A percentile compares a stretch with the other conserved stretches of the same genome.
Conservation (phyloP, 2,113 vertebrate species). For the Progne subis region DNA sequence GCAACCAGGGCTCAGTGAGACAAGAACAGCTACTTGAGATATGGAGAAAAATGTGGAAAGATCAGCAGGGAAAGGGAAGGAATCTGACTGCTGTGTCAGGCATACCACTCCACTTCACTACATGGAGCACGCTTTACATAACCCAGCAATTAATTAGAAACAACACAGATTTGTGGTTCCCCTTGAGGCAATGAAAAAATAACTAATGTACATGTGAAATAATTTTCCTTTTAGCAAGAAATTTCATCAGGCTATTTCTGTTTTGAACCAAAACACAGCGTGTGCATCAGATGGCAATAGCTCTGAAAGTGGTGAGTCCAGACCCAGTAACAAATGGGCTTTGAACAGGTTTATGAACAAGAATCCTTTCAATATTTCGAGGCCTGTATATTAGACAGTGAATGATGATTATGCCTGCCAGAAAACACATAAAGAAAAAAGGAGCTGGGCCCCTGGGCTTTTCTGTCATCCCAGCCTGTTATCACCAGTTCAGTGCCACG, state of each 20-base stretch:
- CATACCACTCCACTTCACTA: background rate
- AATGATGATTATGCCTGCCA: background rate
- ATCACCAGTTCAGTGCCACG: background rate
- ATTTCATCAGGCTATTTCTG: background rate
- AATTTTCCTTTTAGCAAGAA: background rate
- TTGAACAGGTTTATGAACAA: background rate
- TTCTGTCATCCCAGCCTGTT: background rate
- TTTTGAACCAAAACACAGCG: background rate
- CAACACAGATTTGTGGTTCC: background rate
- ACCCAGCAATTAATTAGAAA: slow-evolving; percentile 23
- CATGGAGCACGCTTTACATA: background rate
- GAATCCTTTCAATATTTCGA: background rate
- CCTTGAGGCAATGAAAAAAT: slow-evolving; percentile 28
- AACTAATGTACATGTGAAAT: background rate
- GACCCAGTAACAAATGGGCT: background rate
- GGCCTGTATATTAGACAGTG: background rate
- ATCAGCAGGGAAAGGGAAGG: background rate
- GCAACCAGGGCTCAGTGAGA: background rate
- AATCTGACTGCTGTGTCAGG: background rate
- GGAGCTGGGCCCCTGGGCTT: background rate
- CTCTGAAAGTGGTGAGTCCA: background rate
- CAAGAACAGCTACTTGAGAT: background rate
- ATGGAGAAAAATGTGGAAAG: background rate
- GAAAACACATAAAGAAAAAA: background rate
- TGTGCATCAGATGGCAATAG: background rate